phyloP scores from a whole-genome alignment of 2,888 invertebrate species.

The Malacosoma neustria region DNA sequence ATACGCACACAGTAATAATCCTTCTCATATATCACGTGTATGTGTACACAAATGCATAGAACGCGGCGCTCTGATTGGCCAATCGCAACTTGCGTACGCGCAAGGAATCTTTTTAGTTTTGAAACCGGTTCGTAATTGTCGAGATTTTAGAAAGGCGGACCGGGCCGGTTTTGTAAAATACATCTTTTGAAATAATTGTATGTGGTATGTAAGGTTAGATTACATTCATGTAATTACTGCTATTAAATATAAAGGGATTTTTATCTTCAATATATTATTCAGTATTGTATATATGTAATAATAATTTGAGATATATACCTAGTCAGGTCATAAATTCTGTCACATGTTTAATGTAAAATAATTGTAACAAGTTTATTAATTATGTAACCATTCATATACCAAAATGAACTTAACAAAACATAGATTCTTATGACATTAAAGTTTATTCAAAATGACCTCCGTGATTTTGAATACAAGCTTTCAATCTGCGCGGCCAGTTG shows the following conservation, averaged over 20 bases:
- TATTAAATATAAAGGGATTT: background rate
- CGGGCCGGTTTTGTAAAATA: slow-evolving; percentile 22
- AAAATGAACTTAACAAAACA: no score
- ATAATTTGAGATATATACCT: no score
- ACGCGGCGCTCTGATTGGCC: slow-evolving; percentile 26
- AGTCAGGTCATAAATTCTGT: no score
- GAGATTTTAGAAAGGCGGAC: slow-evolving; percentile 72
- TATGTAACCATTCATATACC: no score
- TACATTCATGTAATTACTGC: background rate
- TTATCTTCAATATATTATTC: no score
- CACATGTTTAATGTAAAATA: no score
- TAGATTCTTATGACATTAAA: no score
- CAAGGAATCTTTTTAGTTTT: slow-evolving; percentile 37
- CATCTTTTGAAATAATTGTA: slow-evolving; percentile 37
- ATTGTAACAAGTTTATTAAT: no score
- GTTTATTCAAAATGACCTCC: no score
- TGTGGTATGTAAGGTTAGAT: background rate
- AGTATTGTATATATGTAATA: no score
- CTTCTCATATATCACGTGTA: slow-evolving; percentile 20
- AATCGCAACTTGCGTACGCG: slow-evolving; percentile 32
- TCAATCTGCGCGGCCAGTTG: no score
- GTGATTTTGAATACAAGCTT: no score
- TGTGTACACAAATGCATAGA: slow-evolving; percentile 25
- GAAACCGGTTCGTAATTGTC: slow-evolving; percentile 60
- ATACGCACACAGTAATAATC: slow-evolving; percentile 15